Evolutionary conservation across 2,888 invertebrate species (phyloP), one percentile per base, ranked within the genome.

Genomic region (Microctonus aethiopoides): DNA sequence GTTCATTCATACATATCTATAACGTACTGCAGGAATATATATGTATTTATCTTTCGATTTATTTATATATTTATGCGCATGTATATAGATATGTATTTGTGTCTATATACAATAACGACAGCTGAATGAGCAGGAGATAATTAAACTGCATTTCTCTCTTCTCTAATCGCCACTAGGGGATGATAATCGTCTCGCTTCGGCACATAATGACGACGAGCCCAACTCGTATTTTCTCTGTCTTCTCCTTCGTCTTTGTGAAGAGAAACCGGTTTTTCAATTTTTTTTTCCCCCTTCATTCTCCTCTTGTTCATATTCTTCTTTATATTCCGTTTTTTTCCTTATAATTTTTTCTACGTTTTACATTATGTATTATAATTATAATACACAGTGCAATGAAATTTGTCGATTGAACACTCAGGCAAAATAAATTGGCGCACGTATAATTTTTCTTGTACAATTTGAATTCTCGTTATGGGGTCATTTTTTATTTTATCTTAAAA

Each of bases 111-210:
- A 36, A n/a, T n/a, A n/a, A 39, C 60, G 22, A 60, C n/a, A 39
- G 22, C 22, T 41, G 60, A 36, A 60, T 60, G 62, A 29, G 29
- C 46, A 26, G 32, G 62, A 51, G 54, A 68, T 68, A 68, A 68
- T 68, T 68, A 68, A 68, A 62, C 54, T 52, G 54, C 54, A 68
- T 56, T 68, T 52, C 62, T 62, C 56, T 68, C 54, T 41, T 63
- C 52, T 41, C 62, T 63, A 52, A 41, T 62, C 46, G 56, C 64
- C 56, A 59, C 32, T n/a, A 39, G 59, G 70, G 70, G 65, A 70
- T 65, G 65, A 70, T 70, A 70, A 70, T 70, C 70, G 70, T 70
- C 62, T 56, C 61, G 68, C 68, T 68, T 65, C 54, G 54, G 60
- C 51, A 54, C 41, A 59, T 70, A 70, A 70, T 70, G 70, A 70